Base-by-base conservation (phyloP, 1,140 invertebrate genomes). In the Drusus annulatus region DNA sequence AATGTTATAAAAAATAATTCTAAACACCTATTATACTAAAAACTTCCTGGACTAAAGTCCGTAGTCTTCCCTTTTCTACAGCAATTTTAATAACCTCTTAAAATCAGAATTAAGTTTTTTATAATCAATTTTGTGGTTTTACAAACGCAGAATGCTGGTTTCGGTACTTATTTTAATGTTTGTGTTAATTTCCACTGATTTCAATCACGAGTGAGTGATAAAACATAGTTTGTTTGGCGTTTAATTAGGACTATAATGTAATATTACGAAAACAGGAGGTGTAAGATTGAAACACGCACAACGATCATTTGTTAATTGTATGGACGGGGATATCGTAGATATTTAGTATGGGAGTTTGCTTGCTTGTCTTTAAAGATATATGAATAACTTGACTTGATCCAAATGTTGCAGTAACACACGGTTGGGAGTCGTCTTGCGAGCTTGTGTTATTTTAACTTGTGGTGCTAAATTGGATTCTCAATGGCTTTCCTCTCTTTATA, bases 381-480 rank as follows among this genome's bases (percentile, higher is more conserved):
- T 78, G 60, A 68, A 78, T 78, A 78, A n/a, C n/a, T 78, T 78
- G 76, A 36, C 62, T 68, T 78, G 16, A 65, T 68, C 76, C 45
- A 65, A 52, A 54, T 78, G 76, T 78, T 56, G 36, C 21, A 52
- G 31, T 23, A 50, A 60, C 58, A 62, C 56, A 60, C 5, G n/a
- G 36, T 28, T 16, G n/a, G 28, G 21, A 17, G 63, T 17, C 68
- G 17, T 36, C 68, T 52, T 65, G 13, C 16, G 19, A 31, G 50
- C 45, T 23, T 71, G 65, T 77, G 45, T 65, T 52, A 23, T 71
- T 79, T 21, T 17, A 36, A 73, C 56, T 63, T 50, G 25, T 52
- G 78, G 78, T 79, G 78, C 78, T 79, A 60, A 79, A 79, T 74
- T 63, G 25, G 69, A 74, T 74, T 74, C 69, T 79, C 77, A 50